Conservation (phyloP, 2,113 vertebrate species). For the Cromileptes altivelis region DNA sequence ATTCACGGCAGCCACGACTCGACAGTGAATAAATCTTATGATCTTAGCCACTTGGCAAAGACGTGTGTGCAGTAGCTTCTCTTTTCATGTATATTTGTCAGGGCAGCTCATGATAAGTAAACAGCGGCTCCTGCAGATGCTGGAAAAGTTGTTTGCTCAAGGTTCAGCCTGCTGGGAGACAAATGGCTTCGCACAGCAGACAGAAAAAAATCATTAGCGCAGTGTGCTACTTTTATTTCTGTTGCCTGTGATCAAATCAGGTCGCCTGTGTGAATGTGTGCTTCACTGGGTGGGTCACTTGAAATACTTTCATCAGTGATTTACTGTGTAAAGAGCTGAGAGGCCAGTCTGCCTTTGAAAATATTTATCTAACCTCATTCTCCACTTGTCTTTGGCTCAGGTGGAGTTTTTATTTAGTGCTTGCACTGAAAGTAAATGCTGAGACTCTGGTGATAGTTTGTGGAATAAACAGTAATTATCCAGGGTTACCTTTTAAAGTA, state of each 20-base stretch:
- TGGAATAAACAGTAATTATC: background rate
- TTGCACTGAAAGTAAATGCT: background rate
- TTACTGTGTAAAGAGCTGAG: slow-evolving; percentile 17
- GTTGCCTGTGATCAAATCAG: slow-evolving; percentile 68
- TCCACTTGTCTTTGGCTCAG: background rate
- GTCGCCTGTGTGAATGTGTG: background rate
- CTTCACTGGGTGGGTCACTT: slow-evolving; percentile 26
- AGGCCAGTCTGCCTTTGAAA: background rate
- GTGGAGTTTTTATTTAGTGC: background rate
- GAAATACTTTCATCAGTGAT: slow-evolving; percentile 8
- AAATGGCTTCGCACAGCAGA: slow-evolving; percentile 44
- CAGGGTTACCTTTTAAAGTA: background rate
- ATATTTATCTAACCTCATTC: slow-evolving; percentile 10
- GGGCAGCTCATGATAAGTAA: slow-evolving; percentile 32
- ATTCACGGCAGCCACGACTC: slow-evolving; percentile 14
- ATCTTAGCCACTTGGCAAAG: background rate
- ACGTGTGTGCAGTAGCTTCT: slow-evolving; percentile 11
- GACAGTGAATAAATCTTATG: background rate
- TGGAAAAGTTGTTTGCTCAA: slow-evolving; percentile 53
- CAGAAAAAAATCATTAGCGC: slow-evolving; percentile 40
- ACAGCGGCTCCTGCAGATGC: slow-evolving; percentile 45
- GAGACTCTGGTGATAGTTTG: background rate
- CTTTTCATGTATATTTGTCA: slow-evolving; percentile 12
- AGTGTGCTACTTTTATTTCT: slow-evolving; percentile 39
- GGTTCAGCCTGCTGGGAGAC: slow-evolving; percentile 48